Conservation (phyloP, 2,113 vertebrate genomes). For the Perccottus glenii region DNA sequence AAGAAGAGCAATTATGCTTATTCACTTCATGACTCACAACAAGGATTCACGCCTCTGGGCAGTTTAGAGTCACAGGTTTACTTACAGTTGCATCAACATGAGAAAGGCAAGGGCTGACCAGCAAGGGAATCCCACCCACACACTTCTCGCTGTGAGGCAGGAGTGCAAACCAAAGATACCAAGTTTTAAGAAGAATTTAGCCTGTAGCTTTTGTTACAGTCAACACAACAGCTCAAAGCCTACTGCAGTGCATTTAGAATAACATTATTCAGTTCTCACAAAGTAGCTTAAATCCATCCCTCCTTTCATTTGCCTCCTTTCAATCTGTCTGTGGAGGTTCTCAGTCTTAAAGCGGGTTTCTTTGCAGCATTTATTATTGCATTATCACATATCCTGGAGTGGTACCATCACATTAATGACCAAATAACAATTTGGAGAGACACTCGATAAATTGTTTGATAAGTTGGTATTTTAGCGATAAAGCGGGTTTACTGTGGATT, state of each 20-base stretch:
- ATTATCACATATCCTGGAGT: no score
- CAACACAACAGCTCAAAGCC: not conserved
- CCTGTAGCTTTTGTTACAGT: not conserved
- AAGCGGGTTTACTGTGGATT: no score
- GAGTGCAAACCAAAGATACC: not conserved
- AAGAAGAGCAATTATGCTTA: no score
- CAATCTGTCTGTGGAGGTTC: not conserved
- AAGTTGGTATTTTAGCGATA: no score
- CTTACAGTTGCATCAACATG: not conserved
- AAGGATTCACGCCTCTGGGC: not conserved
- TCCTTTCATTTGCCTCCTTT: constrained; percentile 5
- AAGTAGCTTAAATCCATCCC: constrained; percentile 13
- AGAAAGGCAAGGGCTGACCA: not conserved
- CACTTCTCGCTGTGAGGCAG: not conserved
- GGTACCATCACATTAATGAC: no score
- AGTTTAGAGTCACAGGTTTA: not conserved
- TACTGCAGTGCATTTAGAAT: not conserved
- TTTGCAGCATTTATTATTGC: no score
- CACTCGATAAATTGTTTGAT: no score
- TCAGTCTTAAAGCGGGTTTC: no score
- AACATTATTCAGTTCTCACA: not conserved
- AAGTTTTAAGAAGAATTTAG: not conserved
- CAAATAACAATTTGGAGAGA: no score
- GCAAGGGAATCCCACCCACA: constrained; percentile 2
- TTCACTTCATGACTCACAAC: not conserved